Conservation (phyloP, 2,113 vertebrate species). For the Morone chrysops region DNA sequence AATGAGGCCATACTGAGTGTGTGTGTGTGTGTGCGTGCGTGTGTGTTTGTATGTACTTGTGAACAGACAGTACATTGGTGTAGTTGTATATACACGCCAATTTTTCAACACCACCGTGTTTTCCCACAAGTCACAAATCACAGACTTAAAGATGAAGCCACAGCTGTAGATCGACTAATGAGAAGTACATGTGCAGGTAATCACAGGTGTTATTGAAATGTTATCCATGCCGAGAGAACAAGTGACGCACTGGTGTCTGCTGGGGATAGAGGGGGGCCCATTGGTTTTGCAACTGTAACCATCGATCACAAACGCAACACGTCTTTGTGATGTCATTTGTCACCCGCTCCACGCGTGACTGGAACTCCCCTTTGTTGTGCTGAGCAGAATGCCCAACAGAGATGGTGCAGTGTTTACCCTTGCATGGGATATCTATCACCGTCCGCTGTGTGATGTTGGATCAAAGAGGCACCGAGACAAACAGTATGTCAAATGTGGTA, state of each 20-base stretch:
- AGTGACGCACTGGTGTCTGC: conserved; percentile 30
- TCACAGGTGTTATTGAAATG: conserved; percentile 48
- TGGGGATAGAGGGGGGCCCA: conserved; percentile 8
- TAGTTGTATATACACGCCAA: not conserved
- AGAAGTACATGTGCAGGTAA: conserved; percentile 36
- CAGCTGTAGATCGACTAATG: conserved; percentile 48
- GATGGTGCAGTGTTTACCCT: conserved; percentile 61
- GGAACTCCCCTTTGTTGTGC: conserved; percentile 29
- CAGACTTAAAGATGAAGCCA: conserved; percentile 36
- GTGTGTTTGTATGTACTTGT: conserved; percentile 4
- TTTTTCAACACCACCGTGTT: conserved; percentile 17
- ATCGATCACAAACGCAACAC: conserved; percentile 60
- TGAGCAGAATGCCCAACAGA: conserved; percentile 46
- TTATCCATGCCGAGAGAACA: conserved; percentile 23
- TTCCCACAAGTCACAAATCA: conserved; percentile 51
- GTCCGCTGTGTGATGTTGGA: conserved; percentile 47
- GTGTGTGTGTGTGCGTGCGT: not conserved
- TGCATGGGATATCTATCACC: conserved; percentile 66
- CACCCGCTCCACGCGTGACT: conserved; percentile 47
- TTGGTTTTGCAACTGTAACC: conserved; percentile 55
- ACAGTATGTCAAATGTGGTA: conserved; percentile 62
- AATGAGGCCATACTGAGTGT: not conserved
- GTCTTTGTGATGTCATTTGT: conserved; percentile 47
- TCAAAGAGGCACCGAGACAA: conserved; percentile 69
- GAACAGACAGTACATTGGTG: not conserved